Evolutionary conservation across 30 jellyfish, hydroid and myxozoan species (phyloP), one percentile per base, ranked within the genome.

Genomic region (Cassiopea xamachana): DNA sequence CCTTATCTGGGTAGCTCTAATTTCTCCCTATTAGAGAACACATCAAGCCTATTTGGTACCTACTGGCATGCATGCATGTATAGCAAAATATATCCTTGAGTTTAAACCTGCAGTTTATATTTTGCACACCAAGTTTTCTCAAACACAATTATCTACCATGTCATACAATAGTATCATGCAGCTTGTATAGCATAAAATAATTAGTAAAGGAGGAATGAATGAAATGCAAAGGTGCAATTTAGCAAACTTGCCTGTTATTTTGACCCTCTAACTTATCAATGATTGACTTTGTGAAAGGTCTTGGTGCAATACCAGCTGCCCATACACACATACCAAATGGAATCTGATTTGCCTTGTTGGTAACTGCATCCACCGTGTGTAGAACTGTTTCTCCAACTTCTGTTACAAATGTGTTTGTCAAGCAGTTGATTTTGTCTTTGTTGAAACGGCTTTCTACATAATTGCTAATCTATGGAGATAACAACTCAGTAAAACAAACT

Each of bases 321-420:
- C 99, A 95, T 13, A 95, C 99, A 76, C 99, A 95, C 98, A 95
- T 88, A 39, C 99, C 99, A 84, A 87, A 95, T 0, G 97, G 97
- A 74, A 95, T 83, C 18, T 69, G 19, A 46, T 81, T 76, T 75
- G 70, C 64, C 60, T 91, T 97, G 27, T 89, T 89, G 16, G 99
- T 81, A 39, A 86, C 83, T 51, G 99, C 97, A 84, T 91, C 97
- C 90, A 74, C 69, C 15, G 89, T 83, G 39, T 87, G 96, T 83
- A 95, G 46, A 43, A 62, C 59, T 9, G 75, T 86, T 16, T 87
- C 93, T 47, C 83, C 98, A 7, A 91, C 97, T 69, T 93, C 97
- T 61, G 97, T 92, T 48, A 95, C 99, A 80, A 95, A 95, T 17
- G 99, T 95, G 69, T 94, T 95, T 51, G 96, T 95, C 10, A 95